A percentile compares a stretch with the other conserved stretches of the same genome.
Conservation (phyloP, 2,888 invertebrate genomes). For the Ochropleura leucogaster region DNA sequence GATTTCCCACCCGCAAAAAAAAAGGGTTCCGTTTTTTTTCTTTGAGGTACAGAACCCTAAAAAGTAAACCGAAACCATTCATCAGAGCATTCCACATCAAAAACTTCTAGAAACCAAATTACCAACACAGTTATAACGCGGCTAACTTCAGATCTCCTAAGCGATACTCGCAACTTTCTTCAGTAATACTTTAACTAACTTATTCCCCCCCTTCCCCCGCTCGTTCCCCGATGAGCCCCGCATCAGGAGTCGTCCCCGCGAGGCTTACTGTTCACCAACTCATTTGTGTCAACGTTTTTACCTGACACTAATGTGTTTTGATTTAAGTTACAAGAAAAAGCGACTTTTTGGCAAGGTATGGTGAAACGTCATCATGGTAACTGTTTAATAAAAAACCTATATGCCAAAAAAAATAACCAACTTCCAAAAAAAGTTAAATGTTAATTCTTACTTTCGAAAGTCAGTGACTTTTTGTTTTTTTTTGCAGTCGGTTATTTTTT, state of each 20-base stretch:
- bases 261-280: constrained; percentile 43
- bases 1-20: no score
- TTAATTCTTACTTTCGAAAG: no score
- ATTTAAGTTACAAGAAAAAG: constrained; percentile 10
- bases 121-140: constrained; percentile 15
- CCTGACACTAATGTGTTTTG: constrained; percentile 51
- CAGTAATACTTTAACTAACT: constrained; percentile 39
- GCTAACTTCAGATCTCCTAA: constrained; percentile 22
- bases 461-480: no score
- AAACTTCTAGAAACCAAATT: constrained; percentile 20
- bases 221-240: background rate
- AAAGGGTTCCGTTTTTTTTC: no score
- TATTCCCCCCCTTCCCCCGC: background rate
- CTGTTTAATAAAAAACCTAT: background rate
- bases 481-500: no score
- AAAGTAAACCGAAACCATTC: background rate
- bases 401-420: no score
- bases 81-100: constrained; percentile 4
- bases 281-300: constrained; percentile 50
- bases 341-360: background rate
- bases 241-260: constrained; percentile 11
- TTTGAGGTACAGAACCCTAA: background rate
- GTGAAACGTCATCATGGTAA: background rate
- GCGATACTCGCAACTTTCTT: constrained; percentile 31
- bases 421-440: no score